Base-by-base conservation (phyloP, 2,113 vertebrate genomes). In the Xyliphius kryptos region DNA sequence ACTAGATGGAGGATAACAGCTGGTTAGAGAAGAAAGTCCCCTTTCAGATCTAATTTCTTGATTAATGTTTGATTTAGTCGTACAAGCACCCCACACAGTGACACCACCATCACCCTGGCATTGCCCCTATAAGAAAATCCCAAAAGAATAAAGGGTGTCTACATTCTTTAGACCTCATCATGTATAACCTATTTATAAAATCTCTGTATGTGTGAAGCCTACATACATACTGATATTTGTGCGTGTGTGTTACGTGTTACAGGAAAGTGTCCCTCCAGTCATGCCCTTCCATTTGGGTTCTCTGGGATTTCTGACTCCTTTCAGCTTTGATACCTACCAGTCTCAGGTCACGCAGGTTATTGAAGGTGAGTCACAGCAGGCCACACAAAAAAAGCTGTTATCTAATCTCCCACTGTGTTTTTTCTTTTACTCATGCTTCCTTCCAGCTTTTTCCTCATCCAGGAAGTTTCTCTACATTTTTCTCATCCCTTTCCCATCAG, bases 211-310 rank as follows among this genome's bases (percentile, higher is more conserved):
- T 22, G 7, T 48, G 44, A 6, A 32, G 26, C 26, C 7, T 32
- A 6, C 7, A 5, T 32, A 32, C 26, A 32, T 32, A 32, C 26
- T 32, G 26, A 32, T 49, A 15, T 52, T 10, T 52, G 11, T 50
- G 12, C 13, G 5, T 49, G 14, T 61, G 19, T 63, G 36, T 69
- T n/a, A n/a, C n/a, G n/a, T n/a, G 44, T 70, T 17, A 3, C 52
- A 74, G 60, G 68, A 79, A 61, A 90, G 88, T 49, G 88, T 90
- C 13, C 88, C 88, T 52, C 88, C 88, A 0, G 88, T 90, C 1
- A 89, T 90, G 88, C 88, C 88, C 0, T 90, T 90, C 71, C 88
- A 89, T 68, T 85, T 89, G 1, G 88, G 88, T 3, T 90, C 88
- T 32, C 75, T 90, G 62, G 88, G 88, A 7, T 90, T 90, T 66